Evolutionary conservation across 2,888 invertebrate genomes (phyloP).

Genomic region (Rhagium mordax): DNA sequence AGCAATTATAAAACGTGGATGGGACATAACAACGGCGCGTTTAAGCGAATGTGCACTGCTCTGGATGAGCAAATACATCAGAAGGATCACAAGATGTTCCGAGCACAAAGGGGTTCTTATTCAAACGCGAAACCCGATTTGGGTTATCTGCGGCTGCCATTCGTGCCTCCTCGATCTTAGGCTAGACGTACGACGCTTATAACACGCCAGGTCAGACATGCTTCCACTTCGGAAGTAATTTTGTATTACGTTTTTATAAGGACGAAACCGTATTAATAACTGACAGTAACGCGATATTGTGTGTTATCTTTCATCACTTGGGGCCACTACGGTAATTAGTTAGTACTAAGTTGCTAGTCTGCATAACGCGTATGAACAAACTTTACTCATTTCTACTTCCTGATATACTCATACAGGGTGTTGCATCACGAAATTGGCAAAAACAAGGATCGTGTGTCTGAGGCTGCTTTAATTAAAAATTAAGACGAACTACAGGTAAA

Average conservation of each 20-base stretch:
- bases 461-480: too few species aligned
- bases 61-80: constrained; percentile 63
- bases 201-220: constrained; percentile 29
- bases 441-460: too few species aligned
- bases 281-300: neutral
- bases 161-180: constrained; percentile 39
- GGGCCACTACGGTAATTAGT: too few species aligned
- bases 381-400: too few species aligned
- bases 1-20: constrained; percentile 66
- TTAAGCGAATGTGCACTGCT: constrained; percentile 60
- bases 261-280: neutral
- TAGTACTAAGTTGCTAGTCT: too few species aligned
- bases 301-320: neutral
- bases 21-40: constrained; percentile 61
- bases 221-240: constrained; percentile 1
- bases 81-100: constrained; percentile 67
- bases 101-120: constrained; percentile 65
- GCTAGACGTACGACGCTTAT: constrained; percentile 21
- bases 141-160: constrained; percentile 64
- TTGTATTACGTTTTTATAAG: neutral
- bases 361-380: too few species aligned
- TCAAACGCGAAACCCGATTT: constrained; percentile 68
- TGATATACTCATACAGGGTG: too few species aligned
- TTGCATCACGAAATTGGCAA: too few species aligned
- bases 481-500: too few species aligned